Base-by-base conservation (phyloP, 2,888 invertebrate species). In the Ormyrus rosae region DNA sequence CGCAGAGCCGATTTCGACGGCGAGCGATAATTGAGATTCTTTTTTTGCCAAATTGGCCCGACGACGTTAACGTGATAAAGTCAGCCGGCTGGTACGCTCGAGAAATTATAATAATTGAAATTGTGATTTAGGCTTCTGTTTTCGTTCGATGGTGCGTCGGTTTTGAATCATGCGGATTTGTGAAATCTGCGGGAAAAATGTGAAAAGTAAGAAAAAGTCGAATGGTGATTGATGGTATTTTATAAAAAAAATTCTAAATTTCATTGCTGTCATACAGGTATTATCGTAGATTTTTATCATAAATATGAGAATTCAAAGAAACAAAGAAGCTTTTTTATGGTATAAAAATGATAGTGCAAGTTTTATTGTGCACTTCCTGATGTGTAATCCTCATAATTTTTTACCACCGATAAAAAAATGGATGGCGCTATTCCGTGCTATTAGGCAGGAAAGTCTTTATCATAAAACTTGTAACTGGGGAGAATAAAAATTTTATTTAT, bases 21-120 rank as follows among this genome's bases (percentile, higher is more conserved):
- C 53, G 34, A 51, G 55, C 0, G 45, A 53, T 67, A 67, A 67
- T 67, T 67, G 67, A 19, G 34, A 19, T 34, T 67, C 51, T 67
- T 51, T 67, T 34, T 53, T 34, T 19, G 34, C 5, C 34, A 34
- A 34, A 34, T 34, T n/a, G 10, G 7, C 7, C 34, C 13, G 46
- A 7, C n/a, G 50, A 65, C 13, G 48, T 65, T 50, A 50, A 56
- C n/a, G 11, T 53, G 53, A 53, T 53, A 10, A 34, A 34, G 34
- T 34, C 2, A 34, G 34, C 34, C 34, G 34, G 34, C 34, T 34
- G 34, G 34, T 34, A 34, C 34, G 34, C 34, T 3, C 34, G 34
- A 34, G 34, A 34, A 34, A 34, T 34, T 34, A 34, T 34, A 34
- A 34, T 34, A 34, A 34, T 34, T 34, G 34, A 2, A 34, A 9